Base-by-base conservation (phyloP, 2,113 vertebrate genomes). In the Cyanoramphus novaezelandiae region DNA sequence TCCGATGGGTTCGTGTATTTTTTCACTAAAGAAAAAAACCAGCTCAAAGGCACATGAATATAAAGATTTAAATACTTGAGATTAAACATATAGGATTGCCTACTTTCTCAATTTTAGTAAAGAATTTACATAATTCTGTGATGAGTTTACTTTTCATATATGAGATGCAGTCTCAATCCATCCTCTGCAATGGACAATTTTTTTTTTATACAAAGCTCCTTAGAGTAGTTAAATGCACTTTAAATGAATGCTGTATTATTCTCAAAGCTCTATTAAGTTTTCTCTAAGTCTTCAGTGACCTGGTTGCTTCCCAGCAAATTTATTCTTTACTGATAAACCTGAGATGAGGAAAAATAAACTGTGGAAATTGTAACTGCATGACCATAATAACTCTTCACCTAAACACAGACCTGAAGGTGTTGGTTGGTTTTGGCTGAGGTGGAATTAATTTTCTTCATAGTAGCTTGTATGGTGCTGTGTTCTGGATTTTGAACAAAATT, bases 41-140 rank as follows among this genome's bases (percentile, higher is more conserved):
- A 39, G 13, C 13, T 49, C 17, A 24, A 76, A 69, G 5, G 3
- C 27, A 23, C 0, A 0, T 53, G 21, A 39, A 64, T 7, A 59
- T 3, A 57, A 63, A 63, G 11, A 41, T 41, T 68, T 60, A 47
- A 31, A 65, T 59, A n/a, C 25, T 50, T 64, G 8, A 55, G 13
- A 6, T 49, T 78, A 50, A 65, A 28, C 27, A 33, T 29, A 44
- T 13, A 43, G 2, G 9, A 3, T 64, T 64, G 7, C 35, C 15
- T 63, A 35, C 13, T 43, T 35, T 50, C 68, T 85, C 44, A 24
- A 16, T 59, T 65, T 85, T 33, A 15, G 15, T 65, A 57, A 71
- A 71, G 11, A 71, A 44, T 44, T 59, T 24, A 39, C 3, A 9
- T 8, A 59, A 52, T 67, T 53, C 28, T 60, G n/a, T 7, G 1